phyloP scores from a whole-genome alignment of 2,888 invertebrate species.

The Altica lythri region DNA sequence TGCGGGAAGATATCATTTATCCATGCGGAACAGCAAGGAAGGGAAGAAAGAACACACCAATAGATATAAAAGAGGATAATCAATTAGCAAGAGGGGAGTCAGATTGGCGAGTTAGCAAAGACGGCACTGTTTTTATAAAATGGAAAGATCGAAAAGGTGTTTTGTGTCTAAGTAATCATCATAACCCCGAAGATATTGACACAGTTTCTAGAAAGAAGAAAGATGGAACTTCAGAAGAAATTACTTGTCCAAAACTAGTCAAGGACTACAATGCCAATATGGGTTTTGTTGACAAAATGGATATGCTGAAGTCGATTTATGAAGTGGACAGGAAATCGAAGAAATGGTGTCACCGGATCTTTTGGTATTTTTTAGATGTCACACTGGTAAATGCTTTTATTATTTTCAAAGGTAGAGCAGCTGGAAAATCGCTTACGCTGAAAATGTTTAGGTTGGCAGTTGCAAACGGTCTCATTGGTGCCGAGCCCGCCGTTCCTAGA shows the following conservation, averaged over 20 bases:
- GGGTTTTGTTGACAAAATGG: conserved; percentile 46
- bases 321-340: conserved; percentile 44
- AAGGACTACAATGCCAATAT: conserved; percentile 12
- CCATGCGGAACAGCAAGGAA: conserved; percentile 31
- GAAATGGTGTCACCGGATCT: conserved; percentile 45
- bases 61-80: background rate
- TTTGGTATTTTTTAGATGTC: conserved; percentile 11
- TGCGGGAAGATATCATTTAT: conserved; percentile 22
- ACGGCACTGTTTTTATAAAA: too few relatives aligned
- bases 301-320: conserved; percentile 43
- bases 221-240: conserved; percentile 10
- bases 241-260: conserved; percentile 12
- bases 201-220: conserved; percentile 7
- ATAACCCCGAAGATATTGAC: too few relatives aligned
- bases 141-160: background rate
- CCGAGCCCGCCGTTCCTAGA: background rate
- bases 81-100: background rate
- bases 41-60: conserved; percentile 30
- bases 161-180: background rate
- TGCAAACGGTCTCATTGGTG: conserved; percentile 2
- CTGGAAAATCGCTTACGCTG: background rate
- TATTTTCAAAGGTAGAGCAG: too few relatives aligned
- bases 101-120: background rate
- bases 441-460: conserved; percentile 4
- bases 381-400: background rate